Evolutionary conservation across 2,888 invertebrate species (phyloP).

Genomic region (Eurytoma adleriae): DNA sequence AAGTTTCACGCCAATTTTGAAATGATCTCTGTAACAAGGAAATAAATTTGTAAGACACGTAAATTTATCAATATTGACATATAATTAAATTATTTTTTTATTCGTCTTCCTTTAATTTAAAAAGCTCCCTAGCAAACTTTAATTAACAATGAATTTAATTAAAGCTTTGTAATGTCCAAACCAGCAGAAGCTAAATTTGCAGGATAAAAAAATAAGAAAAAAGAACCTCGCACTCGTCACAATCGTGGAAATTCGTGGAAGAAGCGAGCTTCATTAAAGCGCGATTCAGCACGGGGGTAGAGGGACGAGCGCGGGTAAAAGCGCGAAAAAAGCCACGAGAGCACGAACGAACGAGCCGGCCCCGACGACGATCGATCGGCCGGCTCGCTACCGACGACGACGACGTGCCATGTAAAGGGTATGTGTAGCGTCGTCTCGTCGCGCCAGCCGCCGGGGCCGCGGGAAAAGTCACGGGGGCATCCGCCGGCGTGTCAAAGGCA

Average conservation of each 20-base stretch:
- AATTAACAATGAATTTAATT: no score
- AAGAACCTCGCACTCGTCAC: background rate
- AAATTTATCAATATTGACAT: no score
- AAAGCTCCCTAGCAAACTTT: no score
- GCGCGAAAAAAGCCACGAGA: background rate
- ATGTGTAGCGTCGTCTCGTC: conserved; percentile 10
- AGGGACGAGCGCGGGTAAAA: background rate
- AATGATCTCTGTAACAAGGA: no score
- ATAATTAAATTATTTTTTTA: no score
- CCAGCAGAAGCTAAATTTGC: no score
- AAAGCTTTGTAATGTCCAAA: no score
- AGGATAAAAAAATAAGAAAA: no score
- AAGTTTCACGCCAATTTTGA: no score
- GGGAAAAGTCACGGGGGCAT: background rate
- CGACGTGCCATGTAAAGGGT: conserved; percentile 35
- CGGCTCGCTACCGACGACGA: conserved; percentile 16
- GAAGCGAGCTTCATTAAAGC: conserved; percentile 2
- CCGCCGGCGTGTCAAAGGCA: conserved; percentile 1
- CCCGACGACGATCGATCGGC: conserved; percentile 19
- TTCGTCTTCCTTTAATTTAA: no score
- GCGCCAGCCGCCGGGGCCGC: background rate
- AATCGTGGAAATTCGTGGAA: background rate
- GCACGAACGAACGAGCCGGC: conserved; percentile 5
- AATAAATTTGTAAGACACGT: no score
- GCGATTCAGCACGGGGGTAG: background rate